phyloP scores from a whole-genome alignment of 1,140 invertebrate species.

The Scaptomyza hsui region DNA sequence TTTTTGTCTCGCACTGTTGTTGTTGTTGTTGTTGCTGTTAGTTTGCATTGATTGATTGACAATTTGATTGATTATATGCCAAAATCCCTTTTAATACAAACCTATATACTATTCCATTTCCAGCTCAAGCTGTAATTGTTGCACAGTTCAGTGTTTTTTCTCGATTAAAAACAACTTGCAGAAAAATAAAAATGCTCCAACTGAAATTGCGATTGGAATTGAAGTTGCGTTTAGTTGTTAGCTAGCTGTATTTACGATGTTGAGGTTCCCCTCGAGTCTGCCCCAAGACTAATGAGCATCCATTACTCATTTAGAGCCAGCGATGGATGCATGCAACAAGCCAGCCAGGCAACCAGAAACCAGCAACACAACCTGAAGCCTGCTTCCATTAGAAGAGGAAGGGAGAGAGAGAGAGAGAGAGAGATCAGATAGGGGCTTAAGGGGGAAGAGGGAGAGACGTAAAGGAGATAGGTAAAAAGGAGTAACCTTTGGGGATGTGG shows the following conservation, averaged over 20 bases:
- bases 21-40: constrained; percentile 39
- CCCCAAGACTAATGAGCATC: constrained; percentile 52
- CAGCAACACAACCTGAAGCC: constrained; percentile 4
- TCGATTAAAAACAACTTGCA: constrained; percentile 22
- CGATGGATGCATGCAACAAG: background rate
- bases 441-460: background rate
- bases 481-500: constrained; percentile 49
- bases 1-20: constrained; percentile 29
- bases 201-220: constrained; percentile 9
- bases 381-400: constrained; percentile 28
- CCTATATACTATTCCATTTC: constrained; percentile 8
- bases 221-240: background rate
- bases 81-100: constrained; percentile 53
- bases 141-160: constrained; percentile 18
- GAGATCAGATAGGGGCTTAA: background rate
- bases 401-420: background rate
- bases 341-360: constrained; percentile 1
- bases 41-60: constrained; percentile 73
- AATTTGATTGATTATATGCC: constrained; percentile 76
- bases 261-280: constrained; percentile 20
- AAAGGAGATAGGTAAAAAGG: constrained; percentile 2
- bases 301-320: constrained; percentile 50
- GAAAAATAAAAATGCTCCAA: background rate
- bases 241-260: constrained; percentile 15
- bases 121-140: constrained; percentile 30